Base-by-base conservation (phyloP, 2,888 invertebrate species). In the Hymenopus coronatus region DNA sequence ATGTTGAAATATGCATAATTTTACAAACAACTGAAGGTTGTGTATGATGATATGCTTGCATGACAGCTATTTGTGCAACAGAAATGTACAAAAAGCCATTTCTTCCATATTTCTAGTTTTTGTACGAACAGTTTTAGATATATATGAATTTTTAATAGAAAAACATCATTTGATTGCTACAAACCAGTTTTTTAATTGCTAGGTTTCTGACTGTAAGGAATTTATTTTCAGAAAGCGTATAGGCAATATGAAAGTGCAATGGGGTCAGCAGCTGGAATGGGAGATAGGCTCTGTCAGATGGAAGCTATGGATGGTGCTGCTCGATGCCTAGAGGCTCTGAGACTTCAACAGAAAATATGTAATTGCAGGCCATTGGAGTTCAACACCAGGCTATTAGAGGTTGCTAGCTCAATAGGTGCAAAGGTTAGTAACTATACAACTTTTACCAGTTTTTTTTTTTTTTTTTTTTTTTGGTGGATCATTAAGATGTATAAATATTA, bases 231-330 rank as follows among this genome's bases (percentile, higher is more conserved):
- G 95, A 95, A 95, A 93, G 95, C 95, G n/a, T 96, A 94, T 93
- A 96, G 97, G 88, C 97, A 97, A 92, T 98, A 98, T 92, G 97
- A 97, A 93, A 96, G 96, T 91, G 97, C 97, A 0, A 97, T 97
- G 97, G 97, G 97, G 0, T 94, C 95, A 3, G 97, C 97, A 0
- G 95, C 96, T 82, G 95, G 96, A 0, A 94, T 97, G 91, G 97
- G 97, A 0, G 97, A 98, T 93, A 95, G 97, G 0, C 95, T 97
- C 90, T 97, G 97, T 14, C 97, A 97, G 92, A 97, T 98, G 97
- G 97, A 97, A 92, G 97, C 97, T 0, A 97, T 97, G 97, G 97
- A 97, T 91, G 97, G 97, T 0, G 97, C 97, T 0, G 97, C 97
- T 0, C 94, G 97, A 85, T 97, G 97, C 91, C 93, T 97, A 82